Base-by-base conservation (phyloP, 2,888 invertebrate species). In the Drosophila limbata region DNA sequence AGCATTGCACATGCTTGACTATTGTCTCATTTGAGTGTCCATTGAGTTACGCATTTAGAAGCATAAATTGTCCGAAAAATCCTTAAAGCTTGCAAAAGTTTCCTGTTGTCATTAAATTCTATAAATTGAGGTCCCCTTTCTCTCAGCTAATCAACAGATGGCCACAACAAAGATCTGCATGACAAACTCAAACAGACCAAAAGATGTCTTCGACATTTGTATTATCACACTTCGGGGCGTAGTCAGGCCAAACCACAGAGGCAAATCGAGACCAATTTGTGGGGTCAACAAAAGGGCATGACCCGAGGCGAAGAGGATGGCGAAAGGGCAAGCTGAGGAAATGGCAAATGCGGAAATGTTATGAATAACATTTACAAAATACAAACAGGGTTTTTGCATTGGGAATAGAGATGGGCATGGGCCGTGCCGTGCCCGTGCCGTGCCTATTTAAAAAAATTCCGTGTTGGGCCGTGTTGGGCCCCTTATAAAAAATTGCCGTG, bases 151-250 rank as follows among this genome's bases (percentile, higher is more conserved):
- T 77, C 69, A 65, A 21, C 60, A 62, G 61, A n/a, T 55, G 50
- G 69, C 75, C 75, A 77, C 75, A 76, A 73, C 73, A 76, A 77
- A 77, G 62, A 47, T 62, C 9, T 28, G 4, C 31, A 25, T 56
- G 40, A 50, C 31, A 15, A 55, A 44, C 50, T 42, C 35, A 65
- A 35, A 45, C 39, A 47, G 44, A 19, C 21, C 42, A 72, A 72
- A 63, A 52, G 33, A 56, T 60, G 60, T 42, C 48, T 47, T 53
- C 51, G 45, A 45, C 66, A 60, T 70, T 60, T 48, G 47, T 45
- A 60, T 65, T 63, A 73, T 70, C 70, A 66, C 70, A 69, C 65
- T 50, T 39, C 21, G 42, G 40, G 47, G 40, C 19, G 50, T 25
- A 28, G 53, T 50, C 40, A 6, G 28, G 48, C 37, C 13, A 31